These are phyloP conservation scores for Andrena trimmerana DNA, from an alignment of 2,888 invertebrate species.

Conservation along the genomic window DNA sequence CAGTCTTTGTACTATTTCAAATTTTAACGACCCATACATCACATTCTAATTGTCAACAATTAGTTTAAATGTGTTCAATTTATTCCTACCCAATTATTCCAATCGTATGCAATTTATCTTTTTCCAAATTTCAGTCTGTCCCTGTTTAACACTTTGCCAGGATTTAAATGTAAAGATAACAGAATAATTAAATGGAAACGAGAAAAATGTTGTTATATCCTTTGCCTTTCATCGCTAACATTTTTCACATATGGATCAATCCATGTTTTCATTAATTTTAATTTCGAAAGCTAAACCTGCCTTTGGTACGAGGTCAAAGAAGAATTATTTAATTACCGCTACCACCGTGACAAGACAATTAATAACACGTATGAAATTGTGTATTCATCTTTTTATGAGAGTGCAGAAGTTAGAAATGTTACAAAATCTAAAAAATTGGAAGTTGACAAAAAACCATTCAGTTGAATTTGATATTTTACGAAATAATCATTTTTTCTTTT, in stretches of 20 bases:
- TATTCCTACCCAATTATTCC: not conserved
- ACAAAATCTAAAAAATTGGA: not conserved
- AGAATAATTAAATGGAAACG: not conserved
- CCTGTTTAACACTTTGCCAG: not conserved
- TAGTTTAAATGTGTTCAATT: not conserved
- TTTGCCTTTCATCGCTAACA: not conserved
- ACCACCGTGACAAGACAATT: no score
- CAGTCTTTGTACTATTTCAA: not conserved
- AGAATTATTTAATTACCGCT: not conserved
- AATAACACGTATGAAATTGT: no score
- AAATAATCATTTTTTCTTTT: not conserved
- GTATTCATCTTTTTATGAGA: no score
- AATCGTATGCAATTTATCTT: not conserved
- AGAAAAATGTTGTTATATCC: not conserved
- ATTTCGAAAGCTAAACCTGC: not conserved
- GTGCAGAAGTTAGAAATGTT: not conserved
- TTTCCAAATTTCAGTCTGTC: not conserved
- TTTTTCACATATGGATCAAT: not conserved
- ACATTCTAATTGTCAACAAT: not conserved
- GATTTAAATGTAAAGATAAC: not conserved
- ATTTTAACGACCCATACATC: not conserved
- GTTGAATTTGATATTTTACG: not conserved
- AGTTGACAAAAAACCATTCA: no score
- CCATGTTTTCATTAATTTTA: not conserved
- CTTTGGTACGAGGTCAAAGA: not conserved